These are phyloP conservation scores for Chionis minor DNA, from an alignment of 2,113 vertebrate genomes.

Conservation along the genomic window DNA sequence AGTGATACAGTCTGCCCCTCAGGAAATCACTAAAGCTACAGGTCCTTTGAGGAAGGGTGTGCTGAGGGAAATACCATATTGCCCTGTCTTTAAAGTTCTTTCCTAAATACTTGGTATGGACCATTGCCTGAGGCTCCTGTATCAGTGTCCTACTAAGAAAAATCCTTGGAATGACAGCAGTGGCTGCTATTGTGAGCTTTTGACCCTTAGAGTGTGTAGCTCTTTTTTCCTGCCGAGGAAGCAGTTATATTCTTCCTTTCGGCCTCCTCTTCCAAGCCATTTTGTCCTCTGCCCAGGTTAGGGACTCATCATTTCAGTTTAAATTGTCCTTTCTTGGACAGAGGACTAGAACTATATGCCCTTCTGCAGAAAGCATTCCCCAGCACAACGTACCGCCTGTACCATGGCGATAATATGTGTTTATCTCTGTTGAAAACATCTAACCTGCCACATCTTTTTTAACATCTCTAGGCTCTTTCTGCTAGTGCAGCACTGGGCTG, in stretches of 20 bases:
- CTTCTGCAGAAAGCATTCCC: background rate
- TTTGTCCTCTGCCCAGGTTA: background rate
- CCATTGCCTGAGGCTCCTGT: background rate
- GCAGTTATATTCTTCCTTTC: background rate
- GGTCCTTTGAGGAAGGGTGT: background rate
- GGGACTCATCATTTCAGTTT: background rate
- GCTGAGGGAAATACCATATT: background rate
- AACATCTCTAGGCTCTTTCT: background rate
- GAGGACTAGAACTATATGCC: background rate
- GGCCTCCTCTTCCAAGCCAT: background rate
- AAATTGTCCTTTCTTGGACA: background rate
- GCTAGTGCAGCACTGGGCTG: background rate
- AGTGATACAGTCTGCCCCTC: background rate
- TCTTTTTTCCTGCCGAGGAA: background rate
- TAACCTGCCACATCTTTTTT: background rate
- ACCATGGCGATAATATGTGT: background rate
- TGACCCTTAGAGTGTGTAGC: background rate
- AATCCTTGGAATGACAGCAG: background rate
- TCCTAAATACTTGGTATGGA: background rate
- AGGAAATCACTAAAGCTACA: background rate
- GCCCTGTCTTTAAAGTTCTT: background rate
- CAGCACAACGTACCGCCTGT: background rate
- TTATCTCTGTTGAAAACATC: background rate
- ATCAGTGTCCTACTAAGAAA: background rate
- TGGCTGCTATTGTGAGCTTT: background rate